Base-by-base conservation (phyloP, 1,140 invertebrate species). In the Drosophila dunni region DNA sequence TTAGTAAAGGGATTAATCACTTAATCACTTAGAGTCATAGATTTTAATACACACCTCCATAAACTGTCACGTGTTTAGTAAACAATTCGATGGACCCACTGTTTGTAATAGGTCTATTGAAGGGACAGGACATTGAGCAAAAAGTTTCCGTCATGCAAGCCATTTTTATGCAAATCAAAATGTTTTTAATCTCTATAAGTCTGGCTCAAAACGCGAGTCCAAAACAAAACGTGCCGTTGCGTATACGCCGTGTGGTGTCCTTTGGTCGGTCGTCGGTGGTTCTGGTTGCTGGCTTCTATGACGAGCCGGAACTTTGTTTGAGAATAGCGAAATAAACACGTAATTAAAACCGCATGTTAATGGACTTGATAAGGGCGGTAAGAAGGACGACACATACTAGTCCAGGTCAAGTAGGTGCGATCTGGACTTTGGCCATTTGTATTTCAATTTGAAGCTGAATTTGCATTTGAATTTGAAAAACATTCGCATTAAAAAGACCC, bases 341-440 rank as follows among this genome's bases (percentile, higher is more conserved):
- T 84, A 84, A 84, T 84, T 84, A 84, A 84, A 84, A 84, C 81
- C 81, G 81, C 81, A 84, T 62, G 51, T 67, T 84, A 84, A 84
- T 84, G 81, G 81, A 84, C 81, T 84, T 64, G 51, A 10, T 17
- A 20, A 33, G 10, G 33, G 51, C 13, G 54, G 17, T 11, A n/a
- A 13, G 15, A 6, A n/a, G 45, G 10, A 5, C 1, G 13, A n/a
- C 15, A 7, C 7, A n/a, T 5, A 13, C 38, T 53, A 34, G 50
- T 15, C 57, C 42, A 33, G 44, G 17, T 48, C 44, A 51, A 29
- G 13, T 34, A 24, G 50, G 50, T 40, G 34, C 53, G 40, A 56
- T 56, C 36, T 33, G 54, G 45, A n/a, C 54, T 48, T 78, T 62
- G 46, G 65, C 54, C 50, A 45, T 51, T 72, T 56, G n/a, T 20